Base-by-base conservation (phyloP, 1,140 invertebrate genomes). In the Adelges cooleyi region DNA sequence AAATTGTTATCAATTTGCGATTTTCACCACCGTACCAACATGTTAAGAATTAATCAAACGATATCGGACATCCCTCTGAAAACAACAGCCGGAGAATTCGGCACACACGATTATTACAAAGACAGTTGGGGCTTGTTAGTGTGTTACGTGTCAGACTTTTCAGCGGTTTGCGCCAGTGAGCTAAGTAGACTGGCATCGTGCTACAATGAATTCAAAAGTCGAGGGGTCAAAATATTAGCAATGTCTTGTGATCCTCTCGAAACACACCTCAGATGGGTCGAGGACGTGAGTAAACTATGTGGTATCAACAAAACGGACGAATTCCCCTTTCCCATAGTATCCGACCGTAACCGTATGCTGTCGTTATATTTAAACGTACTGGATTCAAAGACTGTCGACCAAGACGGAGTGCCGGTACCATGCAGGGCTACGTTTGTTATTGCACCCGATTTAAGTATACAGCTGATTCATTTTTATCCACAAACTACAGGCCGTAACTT, bases 351-450 rank as follows among this genome's bases (percentile, higher is more conserved):
- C 23, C 56, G 56, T 33, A 29, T 62, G 56, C 0, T 62, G 4
- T 62, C 56, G 1, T 27, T 62, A 4, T 62, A 62, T 20, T 6
- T 62, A 20, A 62, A 46, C 6, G 42, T 62, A 18, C 44, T 62
- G 8, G 27, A 48, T 33, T 17, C 38, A 48, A 62, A 62, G 29
- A 46, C n/a, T 33, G 29, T 4, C 8, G 56, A 62, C n/a, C 38
- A 48, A 1, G 56, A 62, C 3, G 56, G 56, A 1, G 46, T 62
- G 20, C 56, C 56, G 18, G 13, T 62, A 33, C 27, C 56, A 18
- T 62, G 56, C 20, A 62, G 56, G 46, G 56, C 56, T 9, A 33
- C 56, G n/a, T 62, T 62, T 62, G n/a, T 62, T 20, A 46, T 62
- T 0, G 42, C 56, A 33, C 56, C 56, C 15, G 42, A 62, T 20